Evolutionary conservation across 2,888 invertebrate genomes (phyloP).

Genomic region (Drymonia ruficornis): DNA sequence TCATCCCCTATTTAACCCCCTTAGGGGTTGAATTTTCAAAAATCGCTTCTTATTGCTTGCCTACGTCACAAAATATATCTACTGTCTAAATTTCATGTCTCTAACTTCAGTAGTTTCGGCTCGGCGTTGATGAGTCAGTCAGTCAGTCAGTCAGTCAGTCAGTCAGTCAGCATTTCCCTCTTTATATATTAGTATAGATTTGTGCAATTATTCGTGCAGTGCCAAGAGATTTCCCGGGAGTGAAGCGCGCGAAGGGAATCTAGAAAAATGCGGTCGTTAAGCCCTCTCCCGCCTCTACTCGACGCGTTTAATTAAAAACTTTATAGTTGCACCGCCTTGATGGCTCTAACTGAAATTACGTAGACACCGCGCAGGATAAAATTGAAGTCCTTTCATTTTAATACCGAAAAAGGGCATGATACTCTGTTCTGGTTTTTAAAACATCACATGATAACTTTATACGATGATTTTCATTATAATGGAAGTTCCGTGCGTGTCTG

Average conservation of each 20-base stretch:
- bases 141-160: too few relatives aligned
- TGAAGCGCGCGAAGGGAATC: slow-evolving; percentile 62
- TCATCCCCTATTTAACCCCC: too few relatives aligned
- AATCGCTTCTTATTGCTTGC: too few relatives aligned
- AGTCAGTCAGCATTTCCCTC: too few relatives aligned
- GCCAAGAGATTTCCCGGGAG: slow-evolving; percentile 72
- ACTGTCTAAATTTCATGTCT: too few relatives aligned
- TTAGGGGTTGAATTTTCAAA: too few relatives aligned
- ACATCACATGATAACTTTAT: slow-evolving; percentile 21
- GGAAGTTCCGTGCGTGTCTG: slow-evolving; percentile 31
- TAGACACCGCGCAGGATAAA: slow-evolving; percentile 35
- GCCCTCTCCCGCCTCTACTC: slow-evolving; percentile 53
- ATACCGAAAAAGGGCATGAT: slow-evolving; percentile 17
- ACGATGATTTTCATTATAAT: slow-evolving; percentile 23
- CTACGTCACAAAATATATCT: too few relatives aligned
- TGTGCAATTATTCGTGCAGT: slow-evolving; percentile 71
- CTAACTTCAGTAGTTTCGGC: too few relatives aligned
- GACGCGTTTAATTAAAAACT: slow-evolving; percentile 78
- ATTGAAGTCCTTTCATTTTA: slow-evolving; percentile 29
- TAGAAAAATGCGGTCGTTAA: slow-evolving; percentile 80
- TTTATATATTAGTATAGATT: too few relatives aligned
- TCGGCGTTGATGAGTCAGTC: too few relatives aligned
- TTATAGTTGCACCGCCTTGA: slow-evolving; percentile 66
- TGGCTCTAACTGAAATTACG: slow-evolving; percentile 50
- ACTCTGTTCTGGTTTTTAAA: slow-evolving; percentile 20